Evolutionary conservation across 2,113 vertebrate species (phyloP).

Genomic region (Siniperca chuatsi): DNA sequence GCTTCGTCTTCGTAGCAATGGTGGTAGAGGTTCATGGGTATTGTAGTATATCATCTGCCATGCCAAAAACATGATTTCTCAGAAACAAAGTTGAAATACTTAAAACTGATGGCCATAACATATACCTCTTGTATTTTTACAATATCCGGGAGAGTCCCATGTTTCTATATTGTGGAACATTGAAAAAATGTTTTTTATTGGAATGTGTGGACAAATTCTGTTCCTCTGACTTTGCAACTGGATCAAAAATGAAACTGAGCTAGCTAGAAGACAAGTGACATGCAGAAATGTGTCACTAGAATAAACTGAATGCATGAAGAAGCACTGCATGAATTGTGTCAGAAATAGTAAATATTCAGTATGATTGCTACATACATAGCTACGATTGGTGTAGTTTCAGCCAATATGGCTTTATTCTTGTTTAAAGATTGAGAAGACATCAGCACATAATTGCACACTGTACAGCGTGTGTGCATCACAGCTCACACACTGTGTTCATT

Average conservation of each 20-base stretch:
- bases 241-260: neutral
- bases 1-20: neutral
- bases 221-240: neutral
- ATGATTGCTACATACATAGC: neutral
- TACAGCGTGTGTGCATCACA: neutral
- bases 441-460: constrained; percentile 6
- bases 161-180: neutral
- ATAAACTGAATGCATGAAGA: neutral
- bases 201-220: neutral
- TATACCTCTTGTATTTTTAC: neutral
- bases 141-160: neutral
- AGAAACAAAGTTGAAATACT: neutral
- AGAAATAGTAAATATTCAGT: neutral
- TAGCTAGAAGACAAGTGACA: neutral
- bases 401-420: neutral
- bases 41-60: neutral
- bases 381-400: neutral
- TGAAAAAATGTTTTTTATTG: neutral
- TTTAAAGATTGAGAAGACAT: neutral
- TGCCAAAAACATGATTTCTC: neutral
- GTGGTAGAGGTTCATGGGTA: neutral
- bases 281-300: neutral
- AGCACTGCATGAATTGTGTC: neutral
- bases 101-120: neutral
- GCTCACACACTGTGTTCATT: constrained; percentile 60